Conservation (phyloP, 2,113 vertebrate species). For the Colossoma macropomum region DNA sequence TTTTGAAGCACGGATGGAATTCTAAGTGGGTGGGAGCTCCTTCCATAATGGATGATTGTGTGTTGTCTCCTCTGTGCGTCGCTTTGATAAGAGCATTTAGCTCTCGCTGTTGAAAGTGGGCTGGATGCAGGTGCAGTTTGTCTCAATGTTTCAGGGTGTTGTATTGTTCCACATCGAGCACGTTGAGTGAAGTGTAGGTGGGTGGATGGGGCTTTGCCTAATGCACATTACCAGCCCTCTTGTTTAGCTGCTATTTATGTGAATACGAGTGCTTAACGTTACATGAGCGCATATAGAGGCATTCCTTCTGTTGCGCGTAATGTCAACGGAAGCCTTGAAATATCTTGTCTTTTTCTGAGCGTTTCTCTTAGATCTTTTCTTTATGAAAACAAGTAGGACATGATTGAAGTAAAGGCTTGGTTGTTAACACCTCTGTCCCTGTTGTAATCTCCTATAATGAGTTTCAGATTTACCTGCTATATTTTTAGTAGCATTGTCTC, state of each 20-base stretch:
- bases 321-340: neutral
- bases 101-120: conserved; percentile 14
- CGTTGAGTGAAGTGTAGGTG: neutral
- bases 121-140: conserved; percentile 30
- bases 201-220: neutral
- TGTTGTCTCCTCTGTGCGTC: conserved; percentile 21
- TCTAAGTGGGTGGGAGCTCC: conserved; percentile 16
- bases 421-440: conserved; percentile 27
- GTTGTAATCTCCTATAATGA: conserved; percentile 13
- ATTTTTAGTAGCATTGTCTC: conserved; percentile 23
- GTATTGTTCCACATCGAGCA: neutral
- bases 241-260: conserved; percentile 5
- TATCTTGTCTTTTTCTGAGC: neutral
- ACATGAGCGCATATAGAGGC: neutral
- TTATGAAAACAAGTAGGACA: neutral
- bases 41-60: conserved; percentile 20
- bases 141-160: neutral
- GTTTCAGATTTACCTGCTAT: conserved; percentile 21
- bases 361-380: neutral
- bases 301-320: neutral
- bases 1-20: conserved; percentile 9
- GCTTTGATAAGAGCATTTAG: conserved; percentile 42
- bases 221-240: neutral
- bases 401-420: neutral
- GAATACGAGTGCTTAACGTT: neutral